These are phyloP conservation scores for Ophion ellenae DNA, from an alignment of 2,888 invertebrate species.

Conservation along the genomic window DNA sequence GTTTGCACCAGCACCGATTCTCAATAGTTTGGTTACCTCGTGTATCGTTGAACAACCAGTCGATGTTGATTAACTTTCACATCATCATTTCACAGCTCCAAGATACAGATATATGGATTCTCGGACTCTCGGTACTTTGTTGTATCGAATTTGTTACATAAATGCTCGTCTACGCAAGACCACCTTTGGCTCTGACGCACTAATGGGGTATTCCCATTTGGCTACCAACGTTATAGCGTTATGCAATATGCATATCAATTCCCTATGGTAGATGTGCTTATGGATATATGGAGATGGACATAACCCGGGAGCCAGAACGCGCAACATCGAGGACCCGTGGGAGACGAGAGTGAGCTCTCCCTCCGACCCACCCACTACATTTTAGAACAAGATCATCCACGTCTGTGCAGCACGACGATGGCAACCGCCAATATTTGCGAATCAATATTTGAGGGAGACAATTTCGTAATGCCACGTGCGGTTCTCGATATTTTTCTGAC, in stretches of 20 bases:
- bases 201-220: constrained; percentile 57
- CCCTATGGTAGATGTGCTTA: constrained; percentile 15
- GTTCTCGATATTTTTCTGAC: constrained; percentile 70
- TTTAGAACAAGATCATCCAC: not conserved
- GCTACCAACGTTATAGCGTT: constrained; percentile 24
- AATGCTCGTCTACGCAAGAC: not conserved
- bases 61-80: constrained; percentile 31
- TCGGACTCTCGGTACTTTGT: not conserved
- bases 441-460: constrained; percentile 79
- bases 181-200: not conserved
- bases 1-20: not conserved
- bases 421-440: constrained; percentile 70
- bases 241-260: constrained; percentile 53
- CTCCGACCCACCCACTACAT: not conserved
- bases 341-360: constrained; percentile 37
- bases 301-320: constrained; percentile 30
- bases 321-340: constrained; percentile 54
- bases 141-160: not conserved
- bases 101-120: not conserved
- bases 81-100: not conserved
- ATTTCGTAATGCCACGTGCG: constrained; percentile 75
- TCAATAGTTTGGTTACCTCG: constrained; percentile 2
- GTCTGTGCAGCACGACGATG: constrained; percentile 24
- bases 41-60: constrained; percentile 10
- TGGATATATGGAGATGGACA: constrained; percentile 44